Base-by-base conservation (phyloP, 2,797 vertebrate species). In the Acanthurus leucopareius region DNA sequence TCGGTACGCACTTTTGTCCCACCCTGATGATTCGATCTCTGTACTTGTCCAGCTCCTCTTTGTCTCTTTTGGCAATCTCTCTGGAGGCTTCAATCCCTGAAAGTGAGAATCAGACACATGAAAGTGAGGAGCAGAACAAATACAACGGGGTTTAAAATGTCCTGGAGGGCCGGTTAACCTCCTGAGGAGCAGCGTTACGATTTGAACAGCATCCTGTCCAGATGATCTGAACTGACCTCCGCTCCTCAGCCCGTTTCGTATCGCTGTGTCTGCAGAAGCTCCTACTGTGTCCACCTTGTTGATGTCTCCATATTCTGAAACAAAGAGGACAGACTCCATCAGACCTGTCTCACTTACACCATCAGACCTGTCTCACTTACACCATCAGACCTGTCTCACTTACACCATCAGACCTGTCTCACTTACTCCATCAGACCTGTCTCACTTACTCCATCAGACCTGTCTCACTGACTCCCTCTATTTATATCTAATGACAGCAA, bases 241-340 rank as follows among this genome's bases (percentile, higher is more conserved):
- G 16, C 2, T 10, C 2, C 1, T 0, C 47, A 53, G 6, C 1
- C 7, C 0, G 13, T 51, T 44, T 7, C 2, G 14, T 7, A 0
- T 51, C 1, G 13, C 58, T 0, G 22, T 63, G 2, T 2, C 0
- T 0, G 25, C 20, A 5, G 42, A 75, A 2, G 73, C 56, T 42
- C 78, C 78, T 0, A 2, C n/a, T 4, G 73, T 60, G 0, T 48
- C 2, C 54, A 75, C 7, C 0, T 0, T 2, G 14, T 1, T 16
- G 40, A 69, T 25, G 56, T 75, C 60, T 15, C 48, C 56, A 0
- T 22, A 66, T 16, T 22, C 70, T 73, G 58, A 59, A 56, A 59
- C 19, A 63, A 38, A 16, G 60, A 16, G 60, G 25, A 56, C 19
- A 32, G 47, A 20, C n/a, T n/a, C n/a, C n/a, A n/a, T n/a, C n/a